Conservation (phyloP, 2,888 invertebrate species). For the Mimachlamys varia region DNA sequence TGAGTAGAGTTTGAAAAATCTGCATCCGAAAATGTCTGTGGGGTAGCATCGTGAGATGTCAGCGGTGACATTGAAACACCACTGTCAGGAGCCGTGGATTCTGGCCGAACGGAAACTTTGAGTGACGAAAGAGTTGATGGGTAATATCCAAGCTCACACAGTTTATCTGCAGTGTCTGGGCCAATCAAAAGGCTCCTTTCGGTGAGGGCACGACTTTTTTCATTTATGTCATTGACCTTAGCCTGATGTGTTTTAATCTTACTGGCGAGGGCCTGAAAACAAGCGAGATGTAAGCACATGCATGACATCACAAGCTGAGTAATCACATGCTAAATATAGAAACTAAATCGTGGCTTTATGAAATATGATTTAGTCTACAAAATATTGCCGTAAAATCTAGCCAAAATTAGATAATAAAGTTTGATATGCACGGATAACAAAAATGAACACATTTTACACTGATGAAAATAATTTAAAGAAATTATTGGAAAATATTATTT, state of each 20-base stretch:
- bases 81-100: constrained; percentile 50
- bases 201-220: constrained; percentile 69
- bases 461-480: background rate
- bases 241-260: constrained; percentile 73
- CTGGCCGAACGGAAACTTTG: constrained; percentile 49
- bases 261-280: constrained; percentile 73
- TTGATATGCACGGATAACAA: background rate
- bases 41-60: constrained; percentile 45
- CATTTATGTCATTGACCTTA: constrained; percentile 70
- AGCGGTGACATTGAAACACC: constrained; percentile 47
- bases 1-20: constrained; percentile 57
- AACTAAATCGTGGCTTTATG: background rate
- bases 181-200: constrained; percentile 61
- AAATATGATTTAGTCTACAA: background rate
- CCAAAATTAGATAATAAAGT: background rate
- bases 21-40: constrained; percentile 48
- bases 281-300: constrained; percentile 45
- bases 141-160: constrained; percentile 56
- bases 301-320: constrained; percentile 16
- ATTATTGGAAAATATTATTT: too few relatives aligned
- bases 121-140: constrained; percentile 59
- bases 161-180: constrained; percentile 57
- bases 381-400: background rate
- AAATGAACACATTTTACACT: background rate
- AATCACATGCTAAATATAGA: constrained; percentile 25